A percentile compares a stretch with the other conserved stretches of the same genome.
Evolutionary conservation across 1,140 invertebrate genomes (phyloP).

Genomic region (Scaptomyza montana): DNA sequence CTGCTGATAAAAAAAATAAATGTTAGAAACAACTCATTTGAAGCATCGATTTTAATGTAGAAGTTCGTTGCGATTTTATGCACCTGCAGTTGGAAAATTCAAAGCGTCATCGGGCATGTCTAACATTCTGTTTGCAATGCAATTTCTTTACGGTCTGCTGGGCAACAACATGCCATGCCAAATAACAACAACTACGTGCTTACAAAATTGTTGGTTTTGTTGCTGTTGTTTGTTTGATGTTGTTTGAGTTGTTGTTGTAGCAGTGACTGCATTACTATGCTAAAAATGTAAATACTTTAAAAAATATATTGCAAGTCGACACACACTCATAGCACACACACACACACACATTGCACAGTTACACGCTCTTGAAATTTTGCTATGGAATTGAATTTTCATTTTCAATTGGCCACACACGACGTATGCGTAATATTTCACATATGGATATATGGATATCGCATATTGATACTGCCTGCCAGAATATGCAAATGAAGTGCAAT

Average conservation of each 20-base stretch:
- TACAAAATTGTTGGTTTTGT: conserved; percentile 43
- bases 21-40: conserved; percentile 46
- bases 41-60: conserved; percentile 9
- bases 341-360: neutral
- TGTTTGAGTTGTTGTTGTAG: conserved; percentile 17
- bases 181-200: conserved; percentile 36
- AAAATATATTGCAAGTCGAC: conserved; percentile 64
- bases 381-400: conserved; percentile 51
- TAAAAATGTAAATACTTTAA: conserved; percentile 72
- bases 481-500: conserved; percentile 61
- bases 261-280: conserved; percentile 66
- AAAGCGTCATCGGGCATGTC: conserved; percentile 56
- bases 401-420: conserved; percentile 45
- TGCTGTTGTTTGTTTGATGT: neutral
- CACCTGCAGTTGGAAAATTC: conserved; percentile 44
- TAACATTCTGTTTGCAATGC: conserved; percentile 72
- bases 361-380: conserved; percentile 29
- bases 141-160: conserved; percentile 72
- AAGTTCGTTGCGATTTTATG: neutral
- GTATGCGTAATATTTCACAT: conserved; percentile 67
- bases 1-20: conserved; percentile 13
- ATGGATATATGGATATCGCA: conserved; percentile 31
- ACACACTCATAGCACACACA: conserved; percentile 7
- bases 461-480: conserved; percentile 19
- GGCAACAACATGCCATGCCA: conserved; percentile 44